Evolutionary conservation across 2,888 invertebrate genomes (phyloP).

Genomic region (Branchipolynoe longqiensis): DNA sequence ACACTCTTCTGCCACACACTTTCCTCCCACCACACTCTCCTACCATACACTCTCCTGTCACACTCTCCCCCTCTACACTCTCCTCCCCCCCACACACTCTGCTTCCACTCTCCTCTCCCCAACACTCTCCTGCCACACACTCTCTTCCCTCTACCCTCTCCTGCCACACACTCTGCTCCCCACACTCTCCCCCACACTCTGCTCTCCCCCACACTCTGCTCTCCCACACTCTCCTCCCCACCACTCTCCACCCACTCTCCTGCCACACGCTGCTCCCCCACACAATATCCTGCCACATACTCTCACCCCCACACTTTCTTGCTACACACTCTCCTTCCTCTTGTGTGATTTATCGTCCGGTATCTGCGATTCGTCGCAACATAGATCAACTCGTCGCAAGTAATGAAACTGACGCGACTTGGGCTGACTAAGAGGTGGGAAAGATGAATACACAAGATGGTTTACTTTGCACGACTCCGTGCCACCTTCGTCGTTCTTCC

Average conservation of each 20-base stretch:
- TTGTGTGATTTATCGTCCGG: too few relatives aligned
- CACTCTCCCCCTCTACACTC: background rate
- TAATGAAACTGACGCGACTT: too few relatives aligned
- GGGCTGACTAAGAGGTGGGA: too few relatives aligned
- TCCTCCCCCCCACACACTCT: background rate
- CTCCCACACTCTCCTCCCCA: background rate
- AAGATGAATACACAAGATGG: too few relatives aligned
- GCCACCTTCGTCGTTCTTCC: too few relatives aligned
- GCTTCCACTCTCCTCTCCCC: background rate
- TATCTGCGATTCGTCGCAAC: too few relatives aligned
- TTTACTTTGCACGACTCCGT: too few relatives aligned
- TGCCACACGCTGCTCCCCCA: background rate
- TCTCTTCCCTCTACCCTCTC: background rate
- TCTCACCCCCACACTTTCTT: background rate
- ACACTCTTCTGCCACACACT: background rate
- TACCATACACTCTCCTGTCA: background rate
- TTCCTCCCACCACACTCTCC: background rate
- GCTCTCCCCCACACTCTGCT: background rate
- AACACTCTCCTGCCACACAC: background rate
- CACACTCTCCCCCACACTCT: background rate
- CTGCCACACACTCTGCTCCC: background rate
- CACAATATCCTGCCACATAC: background rate
- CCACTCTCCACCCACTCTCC: background rate
- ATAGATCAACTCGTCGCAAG: too few relatives aligned
- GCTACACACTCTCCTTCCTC: too few relatives aligned